Evolutionary conservation across 2,113 vertebrate genomes (phyloP), one percentile per base, ranked within the genome.

Genomic region (Ctenomys sociabilis): DNA sequence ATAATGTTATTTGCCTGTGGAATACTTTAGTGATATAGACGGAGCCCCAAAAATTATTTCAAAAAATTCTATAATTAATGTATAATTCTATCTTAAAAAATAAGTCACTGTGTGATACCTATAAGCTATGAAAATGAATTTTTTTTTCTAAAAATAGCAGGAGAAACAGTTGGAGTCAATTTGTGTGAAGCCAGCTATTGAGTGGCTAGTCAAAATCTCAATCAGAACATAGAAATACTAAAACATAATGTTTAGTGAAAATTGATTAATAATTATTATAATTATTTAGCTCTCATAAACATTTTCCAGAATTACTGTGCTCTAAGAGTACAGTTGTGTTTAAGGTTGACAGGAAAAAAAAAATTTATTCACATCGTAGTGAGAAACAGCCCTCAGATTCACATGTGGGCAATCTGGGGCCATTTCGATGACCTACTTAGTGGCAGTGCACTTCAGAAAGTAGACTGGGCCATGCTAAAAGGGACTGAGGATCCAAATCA

Each of bases 21-120:
- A 96, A 93, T 82, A 93, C 4, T 83, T n/a, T 57, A 9, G 68
- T 40, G 81, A 75, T 61, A 83, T 64, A 96, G 95, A 49, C 17
- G 68, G 13, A 89, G 32, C 91, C 73, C 21, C 19, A 85, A 81
- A 88, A 95, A 81, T 26, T 84, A 1, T 82, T 94, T 94, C 13
- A 66, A 77, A 28, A 92, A 86, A 52, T 68, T 70, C 63, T 24
- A 45, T 26, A 91, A 88, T 78, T 73, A 81, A 35, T 54, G 13
- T 85, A 88, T 70, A 96, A 80, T 97, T 37, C 24, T 88, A 84
- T 9, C 40, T 92, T 28, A 40, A 94, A 85, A 95, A 93, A 84
- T n/a, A 85, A 57, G 37, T 90, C 35, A 10, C 90, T 80, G 57
- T 52, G 10, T 80, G 16, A 85, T 64, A 75, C 14, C 32, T 92